Evolutionary conservation across 2,113 vertebrate species (phyloP), one percentile per base, ranked within the genome.

Genomic region (Terrapene triunguis): DNA sequence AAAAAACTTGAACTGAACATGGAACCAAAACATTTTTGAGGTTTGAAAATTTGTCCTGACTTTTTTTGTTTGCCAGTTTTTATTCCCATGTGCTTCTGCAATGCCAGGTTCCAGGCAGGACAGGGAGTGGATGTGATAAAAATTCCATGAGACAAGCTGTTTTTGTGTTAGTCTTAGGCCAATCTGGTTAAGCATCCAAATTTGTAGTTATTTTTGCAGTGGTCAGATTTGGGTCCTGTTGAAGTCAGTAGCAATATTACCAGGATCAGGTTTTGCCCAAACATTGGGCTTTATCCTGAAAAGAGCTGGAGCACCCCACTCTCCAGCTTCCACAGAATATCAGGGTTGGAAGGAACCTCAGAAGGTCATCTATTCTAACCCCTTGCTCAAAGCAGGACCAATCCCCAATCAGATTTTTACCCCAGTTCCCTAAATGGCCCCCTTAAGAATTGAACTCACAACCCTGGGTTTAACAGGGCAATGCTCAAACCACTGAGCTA

Each of bases 141-240:
- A 93, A 84, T 55, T 32, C 5, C 25, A 62, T 25, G 9, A 87
- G 44, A 84, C 84, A 87, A 65, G 38, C 25, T 16, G 2, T 82
- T 88, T 16, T 4, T 3, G 13, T 74, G 2, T 10, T 9, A 93
- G 29, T 81, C 17, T 22, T 27, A 29, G 65, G 85, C 19, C 74
- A 21, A 57, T 90, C 65, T 74, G 24, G 79, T 59, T 51, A 11
- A 91, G 65, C 35, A 72, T 35, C 57, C 0, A 82, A 57, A 9
- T 4, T 80, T 96, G 82, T 88, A 0, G 16, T 76, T 82, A 79
- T 55, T 82, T 93, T 91, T 85, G 82, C 80, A 96, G 89, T 27
- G 1, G 17, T 44, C 42, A 47, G 5, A 93, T 95, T 38, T 72
- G n/a, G 35, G 7, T 74, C 9, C 83, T 76, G 44, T 21, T 72